phyloP scores from a whole-genome alignment of 1,140 invertebrate species.

The Drosophila sucinea region DNA sequence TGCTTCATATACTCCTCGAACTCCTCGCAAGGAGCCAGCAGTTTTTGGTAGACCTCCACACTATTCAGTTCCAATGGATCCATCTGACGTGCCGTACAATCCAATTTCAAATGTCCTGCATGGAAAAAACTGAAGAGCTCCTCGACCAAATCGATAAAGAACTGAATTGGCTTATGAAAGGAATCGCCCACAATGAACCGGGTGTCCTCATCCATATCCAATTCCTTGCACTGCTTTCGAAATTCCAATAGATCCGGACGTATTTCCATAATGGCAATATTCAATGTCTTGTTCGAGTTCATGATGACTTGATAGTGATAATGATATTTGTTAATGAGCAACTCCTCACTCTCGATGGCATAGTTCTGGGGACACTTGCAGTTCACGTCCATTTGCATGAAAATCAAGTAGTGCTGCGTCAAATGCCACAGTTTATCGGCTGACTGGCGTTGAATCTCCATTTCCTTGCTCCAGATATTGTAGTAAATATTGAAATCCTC shows the following conservation, averaged over 20 bases:
- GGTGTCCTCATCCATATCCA: slow-evolving; percentile 38
- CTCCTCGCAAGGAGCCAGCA: slow-evolving; percentile 57
- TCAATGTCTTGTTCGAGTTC: slow-evolving; percentile 42
- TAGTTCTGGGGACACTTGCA: slow-evolving; percentile 49
- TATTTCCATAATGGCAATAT: slow-evolving; percentile 17
- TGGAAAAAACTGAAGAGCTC: slow-evolving; percentile 69
- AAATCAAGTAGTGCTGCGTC: slow-evolving; percentile 35
- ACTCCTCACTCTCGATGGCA: slow-evolving; percentile 42
- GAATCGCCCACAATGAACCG: slow-evolving; percentile 58
- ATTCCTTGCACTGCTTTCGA: slow-evolving; percentile 21
- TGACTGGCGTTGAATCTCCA: slow-evolving; percentile 50
- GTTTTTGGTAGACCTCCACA: slow-evolving; percentile 49
- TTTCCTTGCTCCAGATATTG: slow-evolving; percentile 38
- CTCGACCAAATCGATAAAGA: slow-evolving; percentile 61
- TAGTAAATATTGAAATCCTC: slow-evolving; percentile 34
- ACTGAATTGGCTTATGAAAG: slow-evolving; percentile 70
- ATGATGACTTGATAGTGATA: slow-evolving; percentile 55
- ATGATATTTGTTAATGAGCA: slow-evolving; percentile 52
- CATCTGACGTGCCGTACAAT: slow-evolving; percentile 47
- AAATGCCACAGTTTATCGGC: slow-evolving; percentile 42
- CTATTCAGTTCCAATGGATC: slow-evolving; percentile 54
- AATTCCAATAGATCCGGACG: slow-evolving; percentile 44
- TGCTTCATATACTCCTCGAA: slow-evolving; percentile 66
- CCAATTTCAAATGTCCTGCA: slow-evolving; percentile 46
- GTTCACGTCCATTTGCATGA: slow-evolving; percentile 17